These are phyloP conservation scores for Gyps fulvus DNA, from an alignment of 2,113 vertebrate genomes.

Conservation along the genomic window DNA sequence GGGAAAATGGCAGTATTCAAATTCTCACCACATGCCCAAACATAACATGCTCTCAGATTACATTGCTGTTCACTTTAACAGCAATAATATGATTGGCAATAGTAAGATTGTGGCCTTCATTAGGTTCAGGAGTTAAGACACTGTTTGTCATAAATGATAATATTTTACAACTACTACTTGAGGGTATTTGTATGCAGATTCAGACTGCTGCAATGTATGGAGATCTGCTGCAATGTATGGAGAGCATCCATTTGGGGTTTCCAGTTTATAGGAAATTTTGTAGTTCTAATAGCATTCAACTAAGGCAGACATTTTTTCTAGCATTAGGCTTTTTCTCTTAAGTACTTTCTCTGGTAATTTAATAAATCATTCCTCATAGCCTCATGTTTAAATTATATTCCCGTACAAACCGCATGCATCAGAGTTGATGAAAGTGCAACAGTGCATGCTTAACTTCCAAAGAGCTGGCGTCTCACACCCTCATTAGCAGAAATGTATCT, in stretches of 20 bases:
- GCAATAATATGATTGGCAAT: background rate
- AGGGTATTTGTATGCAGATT: background rate
- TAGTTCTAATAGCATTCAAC: background rate
- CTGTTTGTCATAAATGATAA: background rate
- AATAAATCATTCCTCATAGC: background rate
- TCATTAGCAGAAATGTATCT: background rate
- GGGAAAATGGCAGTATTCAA: background rate
- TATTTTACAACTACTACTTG: background rate
- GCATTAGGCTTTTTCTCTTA: background rate
- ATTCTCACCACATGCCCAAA: background rate
- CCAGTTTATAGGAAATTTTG: background rate
- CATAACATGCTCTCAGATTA: background rate
- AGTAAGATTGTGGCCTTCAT: background rate
- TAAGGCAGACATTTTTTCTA: background rate
- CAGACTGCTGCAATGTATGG: background rate
- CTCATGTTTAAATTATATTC: background rate
- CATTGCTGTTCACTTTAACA: background rate
- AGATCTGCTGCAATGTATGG: background rate
- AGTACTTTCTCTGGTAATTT: background rate
- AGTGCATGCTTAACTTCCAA: background rate
- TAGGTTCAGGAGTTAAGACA: background rate
- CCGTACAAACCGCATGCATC: background rate
- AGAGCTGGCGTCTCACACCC: background rate
- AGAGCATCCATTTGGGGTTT: background rate
- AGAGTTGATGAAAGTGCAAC: background rate